Evolutionary conservation across 2,888 invertebrate genomes (phyloP).

Genomic region (Chromoteleia sp.): DNA sequence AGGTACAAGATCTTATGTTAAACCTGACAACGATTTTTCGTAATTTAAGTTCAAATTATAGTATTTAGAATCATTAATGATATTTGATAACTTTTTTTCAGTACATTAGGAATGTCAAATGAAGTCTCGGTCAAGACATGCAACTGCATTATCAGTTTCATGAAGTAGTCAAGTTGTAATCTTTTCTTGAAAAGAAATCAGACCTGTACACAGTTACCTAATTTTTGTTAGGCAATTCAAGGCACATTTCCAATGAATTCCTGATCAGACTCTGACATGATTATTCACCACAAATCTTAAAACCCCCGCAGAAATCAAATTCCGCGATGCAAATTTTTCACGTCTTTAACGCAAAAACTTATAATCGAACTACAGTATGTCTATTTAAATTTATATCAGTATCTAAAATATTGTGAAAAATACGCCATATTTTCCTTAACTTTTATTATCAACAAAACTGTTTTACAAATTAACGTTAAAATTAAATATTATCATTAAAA

Average conservation of each 20-base stretch:
- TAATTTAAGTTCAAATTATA: no score
- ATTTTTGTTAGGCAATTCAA: slow-evolving; percentile 30
- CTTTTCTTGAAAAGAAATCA: slow-evolving; percentile 21
- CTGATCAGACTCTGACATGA: slow-evolving; percentile 27
- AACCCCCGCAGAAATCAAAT: not conserved
- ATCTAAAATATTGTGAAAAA: no score
- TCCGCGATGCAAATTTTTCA: not conserved
- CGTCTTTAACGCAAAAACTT: no score
- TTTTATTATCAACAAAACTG: no score
- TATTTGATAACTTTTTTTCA: not conserved
- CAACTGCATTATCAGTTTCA: slow-evolving; percentile 23
- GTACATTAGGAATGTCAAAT: slow-evolving; percentile 1
- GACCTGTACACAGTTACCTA: slow-evolving; percentile 3
- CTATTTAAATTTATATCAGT: no score
- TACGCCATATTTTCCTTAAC: no score
- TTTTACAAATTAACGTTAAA: no score
- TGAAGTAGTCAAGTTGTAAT: slow-evolving; percentile 26
- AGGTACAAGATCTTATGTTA: no score
- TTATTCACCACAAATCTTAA: slow-evolving; percentile 1
- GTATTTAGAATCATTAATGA: not conserved
- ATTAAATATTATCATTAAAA: no score
- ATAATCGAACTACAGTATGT: no score
- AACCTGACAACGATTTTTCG: no score
- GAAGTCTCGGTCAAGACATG: not conserved
- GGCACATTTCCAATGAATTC: slow-evolving; percentile 28